These are phyloP conservation scores for Drosophila nigricruria DNA, from an alignment of 2,888 invertebrate genomes.

Conservation along the genomic window DNA sequence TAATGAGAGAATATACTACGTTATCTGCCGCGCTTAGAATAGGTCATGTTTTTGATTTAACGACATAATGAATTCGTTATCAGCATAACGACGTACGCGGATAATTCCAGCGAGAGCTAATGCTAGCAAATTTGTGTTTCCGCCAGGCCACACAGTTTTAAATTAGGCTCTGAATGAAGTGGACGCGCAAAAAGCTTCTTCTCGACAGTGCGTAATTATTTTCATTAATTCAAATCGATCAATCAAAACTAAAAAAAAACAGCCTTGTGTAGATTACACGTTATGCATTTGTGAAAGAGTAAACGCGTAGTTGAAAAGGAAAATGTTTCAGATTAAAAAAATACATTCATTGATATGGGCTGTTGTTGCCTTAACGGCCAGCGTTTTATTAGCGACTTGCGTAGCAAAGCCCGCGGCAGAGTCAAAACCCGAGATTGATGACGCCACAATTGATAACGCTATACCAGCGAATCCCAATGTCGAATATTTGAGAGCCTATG, in stretches of 20 bases:
- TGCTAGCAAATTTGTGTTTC: conserved; percentile 27
- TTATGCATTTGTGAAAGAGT: conserved; percentile 18
- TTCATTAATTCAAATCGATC: conserved; percentile 47
- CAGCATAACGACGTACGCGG: conserved; percentile 21
- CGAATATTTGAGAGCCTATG: conserved; percentile 68
- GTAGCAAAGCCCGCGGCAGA: conserved; percentile 40
- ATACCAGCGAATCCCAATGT: conserved; percentile 28
- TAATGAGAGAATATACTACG: conserved; percentile 10
- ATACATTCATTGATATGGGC: conserved; percentile 15
- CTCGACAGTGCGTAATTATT: conserved; percentile 8
- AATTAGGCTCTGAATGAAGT: conserved; percentile 44
- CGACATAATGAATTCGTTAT: conserved; percentile 39
- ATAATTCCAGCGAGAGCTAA: conserved; percentile 23
- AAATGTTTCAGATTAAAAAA: conserved; percentile 47
- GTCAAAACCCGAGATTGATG: conserved; percentile 12
- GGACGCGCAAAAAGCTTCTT: conserved; percentile 32
- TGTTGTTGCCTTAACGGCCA: conserved; percentile 19
- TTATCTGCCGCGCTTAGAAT: conserved; percentile 44
- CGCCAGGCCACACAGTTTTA: conserved; percentile 50
- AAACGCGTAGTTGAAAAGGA: conserved; percentile 17
- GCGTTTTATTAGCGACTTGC: conserved; percentile 20
- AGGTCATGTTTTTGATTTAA: conserved; percentile 56
- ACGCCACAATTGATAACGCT: conserved; percentile 44
- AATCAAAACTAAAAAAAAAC: conserved; percentile 20
- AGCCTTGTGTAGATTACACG: conserved; percentile 16